Evolutionary conservation across 2,113 vertebrate genomes (phyloP), one percentile per base, ranked within the genome.

Genomic region (Scatophagus argus): DNA sequence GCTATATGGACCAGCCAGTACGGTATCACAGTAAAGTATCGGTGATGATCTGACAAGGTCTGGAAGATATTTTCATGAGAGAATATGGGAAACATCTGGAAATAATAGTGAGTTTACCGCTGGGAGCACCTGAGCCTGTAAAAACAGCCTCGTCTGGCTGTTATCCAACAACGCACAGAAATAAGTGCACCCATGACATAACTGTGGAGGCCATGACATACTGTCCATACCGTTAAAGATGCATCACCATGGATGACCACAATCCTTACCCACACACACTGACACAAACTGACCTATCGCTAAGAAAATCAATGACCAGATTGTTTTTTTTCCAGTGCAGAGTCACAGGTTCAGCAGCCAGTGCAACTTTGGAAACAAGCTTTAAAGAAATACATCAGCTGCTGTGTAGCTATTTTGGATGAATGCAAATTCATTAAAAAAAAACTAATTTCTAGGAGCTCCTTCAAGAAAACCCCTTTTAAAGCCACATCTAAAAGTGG

Each of bases 61-160:
- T 71, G 38, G 32, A 61, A 44, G 31, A 14, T n/a, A 34, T 74
- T 74, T 73, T 34, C 47, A 81, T 43, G 44, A 69, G 63, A 63
- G 31, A 41, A 55, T 51, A 38, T 52, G n/a, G 31, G 31, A 82
- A 73, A 74, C 41, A 58, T 80, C 46, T 83, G 73, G 64, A 51
- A 72, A 38, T 39, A 68, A 46, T 9, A 31, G 23, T 2, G 8
- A 6, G 34, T 23, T 41, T 21, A 51, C n/a, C 44, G 44, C 31
- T 38, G 27, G 51, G 43, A 74, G 36, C 63, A 51, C 8, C 49
- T 64, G 38, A 63, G 77, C 27, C 66, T 38, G 51, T 49, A 27
- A 74, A 65, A 70, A 68, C 56, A 29, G n/a, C 25, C 14, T 8
- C 31, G 54, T 8, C 17, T 41, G 36, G 39, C 34, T 69, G 63